Percentiles rank a stretch among this genome's conserved stretches.
These are phyloP conservation scores for Myanophis thanlyinensis DNA, from an alignment of 2,113 vertebrate species.

Conservation along the genomic window DNA sequence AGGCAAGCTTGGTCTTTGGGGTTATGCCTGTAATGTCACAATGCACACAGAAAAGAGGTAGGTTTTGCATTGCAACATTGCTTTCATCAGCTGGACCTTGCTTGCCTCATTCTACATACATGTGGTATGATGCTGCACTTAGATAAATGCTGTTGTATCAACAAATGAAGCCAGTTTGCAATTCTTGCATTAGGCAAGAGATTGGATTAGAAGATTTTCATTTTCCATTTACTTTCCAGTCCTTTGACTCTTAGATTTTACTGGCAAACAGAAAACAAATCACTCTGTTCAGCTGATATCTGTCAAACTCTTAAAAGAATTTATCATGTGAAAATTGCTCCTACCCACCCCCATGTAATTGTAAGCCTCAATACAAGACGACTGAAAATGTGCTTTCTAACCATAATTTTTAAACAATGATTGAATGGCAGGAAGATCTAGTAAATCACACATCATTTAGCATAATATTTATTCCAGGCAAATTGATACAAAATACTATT, in stretches of 20 bases:
- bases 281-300: neutral
- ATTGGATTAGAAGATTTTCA: neutral
- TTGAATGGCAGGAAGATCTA: neutral
- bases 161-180: neutral
- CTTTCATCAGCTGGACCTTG: neutral
- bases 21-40: neutral
- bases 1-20: neutral
- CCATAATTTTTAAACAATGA: neutral
- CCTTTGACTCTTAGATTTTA: neutral
- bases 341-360: neutral
- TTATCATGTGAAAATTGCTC: neutral
- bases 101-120: neutral
- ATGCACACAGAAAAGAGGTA: neutral
- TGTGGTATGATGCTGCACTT: neutral
- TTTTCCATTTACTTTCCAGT: neutral
- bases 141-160: neutral
- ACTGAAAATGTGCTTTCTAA: neutral
- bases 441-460: neutral
- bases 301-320: neutral
- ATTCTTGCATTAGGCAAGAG: neutral
- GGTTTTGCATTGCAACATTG: neutral
- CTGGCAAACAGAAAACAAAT: neutral
- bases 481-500: neutral
- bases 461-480: neutral
- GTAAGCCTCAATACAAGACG: neutral